These are phyloP conservation scores for Grammomys dolichurus DNA, from an alignment of 2,113 vertebrate genomes.

Conservation along the genomic window DNA sequence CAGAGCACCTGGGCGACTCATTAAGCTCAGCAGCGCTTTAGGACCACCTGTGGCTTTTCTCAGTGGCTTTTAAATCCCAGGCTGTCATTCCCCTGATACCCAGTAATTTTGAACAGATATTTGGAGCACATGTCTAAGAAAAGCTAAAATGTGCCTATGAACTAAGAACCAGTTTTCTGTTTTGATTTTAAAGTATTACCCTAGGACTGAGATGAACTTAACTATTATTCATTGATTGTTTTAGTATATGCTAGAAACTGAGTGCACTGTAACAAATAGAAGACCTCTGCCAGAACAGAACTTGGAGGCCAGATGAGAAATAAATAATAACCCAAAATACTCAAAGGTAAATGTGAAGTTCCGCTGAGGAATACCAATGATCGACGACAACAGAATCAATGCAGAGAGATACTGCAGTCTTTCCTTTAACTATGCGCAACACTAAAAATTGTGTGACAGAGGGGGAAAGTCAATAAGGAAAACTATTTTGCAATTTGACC, in stretches of 20 bases:
- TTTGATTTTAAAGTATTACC: conserved; percentile 47
- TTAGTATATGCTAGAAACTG: neutral
- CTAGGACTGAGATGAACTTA: conserved; percentile 42
- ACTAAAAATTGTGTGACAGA: conserved; percentile 13
- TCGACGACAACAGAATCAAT: neutral
- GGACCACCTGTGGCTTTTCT: conserved; percentile 62
- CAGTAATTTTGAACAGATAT: conserved; percentile 45
- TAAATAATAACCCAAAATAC: conserved; percentile 44
- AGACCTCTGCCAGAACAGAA: neutral
- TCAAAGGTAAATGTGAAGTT: conserved; percentile 26
- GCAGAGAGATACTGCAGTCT: neutral
- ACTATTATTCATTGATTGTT: conserved; percentile 7
- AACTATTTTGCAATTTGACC: conserved; percentile 52
- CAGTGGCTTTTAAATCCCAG: conserved; percentile 46
- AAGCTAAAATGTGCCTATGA: neutral
- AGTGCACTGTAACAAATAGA: neutral
- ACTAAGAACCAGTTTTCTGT: conserved; percentile 5
- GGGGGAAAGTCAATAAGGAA: conserved; percentile 5
- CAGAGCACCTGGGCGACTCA: conserved; percentile 56
- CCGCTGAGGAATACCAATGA: neutral
- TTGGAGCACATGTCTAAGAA: conserved; percentile 32
- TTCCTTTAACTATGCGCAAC: neutral
- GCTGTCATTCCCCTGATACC: conserved; percentile 40
- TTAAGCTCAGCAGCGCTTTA: conserved; percentile 61
- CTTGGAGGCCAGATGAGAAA: neutral